Base-by-base conservation (phyloP, 2,113 vertebrate species). In the Strix aluco region DNA sequence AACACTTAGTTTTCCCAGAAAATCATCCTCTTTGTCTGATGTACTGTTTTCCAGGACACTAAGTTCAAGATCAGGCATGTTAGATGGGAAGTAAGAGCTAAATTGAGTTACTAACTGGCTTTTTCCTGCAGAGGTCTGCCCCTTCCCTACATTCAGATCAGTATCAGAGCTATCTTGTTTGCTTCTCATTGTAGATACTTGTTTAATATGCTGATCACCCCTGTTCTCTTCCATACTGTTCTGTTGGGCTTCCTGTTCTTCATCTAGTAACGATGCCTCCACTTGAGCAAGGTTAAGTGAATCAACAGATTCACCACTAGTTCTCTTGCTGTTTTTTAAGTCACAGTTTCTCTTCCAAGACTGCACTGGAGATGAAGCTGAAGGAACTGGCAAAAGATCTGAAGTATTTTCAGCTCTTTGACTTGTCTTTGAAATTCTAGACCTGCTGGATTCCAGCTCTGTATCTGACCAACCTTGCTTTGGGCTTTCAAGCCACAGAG, bases 341-440 rank as follows among this genome's bases (percentile, higher is more conserved):
- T 95, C 38, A 77, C 18, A 59, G 4, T 92, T 98, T 66, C 74
- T 98, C 96, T 97, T 98, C 84, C 97, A 90, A 44, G 98, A 85
- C 3, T 92, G 97, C 40, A 98, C 96, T n/a, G 99, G 98, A 81
- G 98, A 99, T 54, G 96, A 92, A 54, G 87, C 92, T 36, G 98
- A 98, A 97, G 97, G 98, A 83, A 98, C 42, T 16, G 98, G 98
- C 66, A 92, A 71, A 80, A 75, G 95, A 89, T 98, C 84, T 38
- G 98, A 97, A 79, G 57, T 87, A 86, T 52, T 80, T n/a, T 86
- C 94, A 94, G 86, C 49, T 92, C 88, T 90, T 34, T 78, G 86
- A 92, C 95, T 98, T 67, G 70, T 92, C 58, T 96, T 78, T 98
- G 95, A 96, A 63, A 83, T 59, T 85, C 83, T 63, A 49, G 90